Evolutionary conservation across 2,888 invertebrate genomes (phyloP).

Genomic region (Lepidochitona cinerea): DNA sequence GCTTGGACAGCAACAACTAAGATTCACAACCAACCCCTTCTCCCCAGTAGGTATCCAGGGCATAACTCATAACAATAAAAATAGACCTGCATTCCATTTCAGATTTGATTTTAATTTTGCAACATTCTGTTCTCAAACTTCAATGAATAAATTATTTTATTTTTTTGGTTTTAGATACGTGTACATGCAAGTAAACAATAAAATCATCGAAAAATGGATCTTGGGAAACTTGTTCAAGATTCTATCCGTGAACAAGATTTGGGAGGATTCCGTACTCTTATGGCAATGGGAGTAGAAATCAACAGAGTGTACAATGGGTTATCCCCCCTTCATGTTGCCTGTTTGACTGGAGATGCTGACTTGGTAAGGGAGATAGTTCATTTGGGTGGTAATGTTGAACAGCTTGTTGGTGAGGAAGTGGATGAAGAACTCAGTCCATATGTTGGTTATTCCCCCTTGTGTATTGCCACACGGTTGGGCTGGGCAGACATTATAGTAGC

Average conservation of each 20-base stretch:
- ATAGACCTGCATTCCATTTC: too few species aligned
- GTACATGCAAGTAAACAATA: too few species aligned
- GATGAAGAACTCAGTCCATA: neutral
- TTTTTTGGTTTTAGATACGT: too few species aligned
- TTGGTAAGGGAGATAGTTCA: neutral
- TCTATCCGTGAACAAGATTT: neutral
- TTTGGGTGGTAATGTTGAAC: neutral
- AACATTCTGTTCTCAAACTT: too few species aligned
- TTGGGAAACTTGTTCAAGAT: neutral
- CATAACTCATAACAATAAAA: too few species aligned
- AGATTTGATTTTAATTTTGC: too few species aligned
- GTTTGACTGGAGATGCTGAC: neutral
- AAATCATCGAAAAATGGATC: neutral
- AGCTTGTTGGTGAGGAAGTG: neutral
- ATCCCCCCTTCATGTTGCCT: neutral
- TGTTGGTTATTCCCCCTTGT: neutral
- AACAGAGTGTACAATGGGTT: neutral
- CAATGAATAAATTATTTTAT: too few species aligned
- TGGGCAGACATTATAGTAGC: neutral
- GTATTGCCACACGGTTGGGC: neutral
- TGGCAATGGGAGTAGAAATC: neutral
- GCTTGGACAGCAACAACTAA: too few species aligned
- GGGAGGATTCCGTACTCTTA: neutral
- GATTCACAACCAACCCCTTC: too few species aligned
- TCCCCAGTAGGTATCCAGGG: too few species aligned